Evolutionary conservation across 2,888 invertebrate species (phyloP).

Genomic region (Clostera curtula): DNA sequence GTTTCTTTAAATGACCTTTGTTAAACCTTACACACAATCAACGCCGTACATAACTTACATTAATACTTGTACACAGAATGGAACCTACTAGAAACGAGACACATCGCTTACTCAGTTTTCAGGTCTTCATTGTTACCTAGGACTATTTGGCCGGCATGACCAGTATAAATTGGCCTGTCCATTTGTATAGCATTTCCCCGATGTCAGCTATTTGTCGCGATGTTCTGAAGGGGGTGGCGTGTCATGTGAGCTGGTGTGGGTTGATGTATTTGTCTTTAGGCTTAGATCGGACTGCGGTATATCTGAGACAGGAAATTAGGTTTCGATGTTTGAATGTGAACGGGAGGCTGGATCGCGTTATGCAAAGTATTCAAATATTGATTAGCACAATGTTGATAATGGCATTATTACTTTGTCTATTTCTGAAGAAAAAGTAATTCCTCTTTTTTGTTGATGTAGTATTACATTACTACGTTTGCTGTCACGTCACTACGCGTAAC

Average conservation of each 20-base stretch:
- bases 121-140: slow-evolving; percentile 31
- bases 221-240: slow-evolving; percentile 15
- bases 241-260: slow-evolving; percentile 35
- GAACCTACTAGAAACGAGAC: slow-evolving; percentile 18
- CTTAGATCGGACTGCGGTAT: slow-evolving; percentile 47
- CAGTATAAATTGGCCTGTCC: slow-evolving; percentile 25
- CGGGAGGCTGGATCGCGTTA: slow-evolving; percentile 35
- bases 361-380: slow-evolving; percentile 16
- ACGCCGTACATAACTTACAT: no score
- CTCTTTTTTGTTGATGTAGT: no score
- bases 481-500: no score
- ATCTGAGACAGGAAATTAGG: slow-evolving; percentile 74
- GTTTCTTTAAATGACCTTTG: no score
- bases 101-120: slow-evolving; percentile 30
- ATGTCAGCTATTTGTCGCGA: slow-evolving; percentile 5
- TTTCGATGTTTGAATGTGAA: slow-evolving; percentile 63
- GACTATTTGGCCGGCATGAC: slow-evolving; percentile 25
- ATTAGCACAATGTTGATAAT: background rate
- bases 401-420: background rate
- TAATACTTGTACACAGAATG: slow-evolving; percentile 1
- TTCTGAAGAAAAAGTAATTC: no score
- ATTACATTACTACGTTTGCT: no score
- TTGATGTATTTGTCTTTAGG: slow-evolving; percentile 64
- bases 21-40: no score
- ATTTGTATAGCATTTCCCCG: slow-evolving; percentile 22